A percentile compares a stretch with the other conserved stretches of the same genome.
Conservation (phyloP, 2,797 vertebrate species). For the Intellagama lesueurii region DNA sequence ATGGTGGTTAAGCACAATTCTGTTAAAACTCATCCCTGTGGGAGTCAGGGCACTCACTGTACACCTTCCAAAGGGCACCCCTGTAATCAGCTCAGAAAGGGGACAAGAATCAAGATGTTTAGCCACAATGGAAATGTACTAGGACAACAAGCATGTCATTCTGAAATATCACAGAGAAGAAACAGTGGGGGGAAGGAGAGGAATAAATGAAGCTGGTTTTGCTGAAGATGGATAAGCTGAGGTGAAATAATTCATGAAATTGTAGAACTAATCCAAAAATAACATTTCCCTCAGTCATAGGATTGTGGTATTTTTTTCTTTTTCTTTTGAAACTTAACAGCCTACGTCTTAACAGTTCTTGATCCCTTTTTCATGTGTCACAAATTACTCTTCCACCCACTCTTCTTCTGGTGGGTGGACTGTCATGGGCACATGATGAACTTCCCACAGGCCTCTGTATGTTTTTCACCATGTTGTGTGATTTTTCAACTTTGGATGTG, state of each 20-base stretch:
- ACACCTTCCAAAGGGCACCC: background rate
- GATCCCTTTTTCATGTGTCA: background rate
- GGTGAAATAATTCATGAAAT: constrained; percentile 5
- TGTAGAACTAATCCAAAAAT: background rate
- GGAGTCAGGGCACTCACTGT: background rate
- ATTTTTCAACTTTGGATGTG: background rate
- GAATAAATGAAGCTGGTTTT: background rate
- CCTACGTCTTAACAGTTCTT: background rate
- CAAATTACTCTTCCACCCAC: background rate
- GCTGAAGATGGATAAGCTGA: background rate
- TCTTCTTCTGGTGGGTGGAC: background rate
- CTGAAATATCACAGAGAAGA: background rate
- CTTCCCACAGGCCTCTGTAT: background rate
- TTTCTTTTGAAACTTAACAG: background rate
- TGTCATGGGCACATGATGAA: background rate
- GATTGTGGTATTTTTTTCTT: no score
- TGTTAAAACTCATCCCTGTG: background rate
- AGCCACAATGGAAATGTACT: background rate
- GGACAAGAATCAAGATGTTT: background rate
- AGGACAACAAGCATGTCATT: background rate
- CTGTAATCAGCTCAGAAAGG: background rate
- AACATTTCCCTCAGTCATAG: background rate
- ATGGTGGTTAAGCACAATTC: constrained; percentile 1
- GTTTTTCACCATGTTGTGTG: background rate
- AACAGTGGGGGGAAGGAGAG: background rate